Percentiles rank a stretch among this genome's conserved stretches.
These are phyloP conservation scores for Tympanuchus pallidicinctus DNA, from an alignment of 2,113 vertebrate genomes.

Conservation along the genomic window DNA sequence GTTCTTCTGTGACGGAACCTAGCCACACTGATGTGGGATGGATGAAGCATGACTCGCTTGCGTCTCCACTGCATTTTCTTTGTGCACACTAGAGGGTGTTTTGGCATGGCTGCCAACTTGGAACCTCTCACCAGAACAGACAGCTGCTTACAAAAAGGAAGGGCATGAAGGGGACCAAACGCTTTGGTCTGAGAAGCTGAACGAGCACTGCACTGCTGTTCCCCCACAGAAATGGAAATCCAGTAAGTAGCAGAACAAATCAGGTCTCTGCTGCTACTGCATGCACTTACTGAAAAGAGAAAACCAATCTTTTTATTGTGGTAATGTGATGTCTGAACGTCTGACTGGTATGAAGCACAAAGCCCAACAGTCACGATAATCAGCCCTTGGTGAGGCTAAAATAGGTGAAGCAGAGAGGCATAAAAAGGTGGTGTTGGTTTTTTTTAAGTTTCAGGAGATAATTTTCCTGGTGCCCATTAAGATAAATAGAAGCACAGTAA, in stretches of 20 bases:
- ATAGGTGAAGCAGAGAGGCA: not conserved
- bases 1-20: not conserved
- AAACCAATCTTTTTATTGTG: not conserved
- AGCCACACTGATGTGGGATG: not conserved
- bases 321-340: not conserved
- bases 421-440: not conserved
- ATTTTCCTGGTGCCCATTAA: not conserved
- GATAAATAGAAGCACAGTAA: not conserved
- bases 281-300: not conserved
- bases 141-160: not conserved
- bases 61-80: not conserved
- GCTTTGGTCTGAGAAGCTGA: not conserved
- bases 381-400: not conserved
- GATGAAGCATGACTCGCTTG: accelerated
- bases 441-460: not conserved
- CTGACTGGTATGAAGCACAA: not conserved
- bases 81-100: accelerated
- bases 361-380: not conserved
- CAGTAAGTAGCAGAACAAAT: not conserved
- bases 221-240: not conserved
- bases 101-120: not conserved
- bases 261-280: not conserved
- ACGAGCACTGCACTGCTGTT: not conserved
- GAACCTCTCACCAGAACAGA: not conserved
- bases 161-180: not conserved